Evolutionary conservation across 2,113 vertebrate species (phyloP).

Genomic region (Hylia prasina): DNA sequence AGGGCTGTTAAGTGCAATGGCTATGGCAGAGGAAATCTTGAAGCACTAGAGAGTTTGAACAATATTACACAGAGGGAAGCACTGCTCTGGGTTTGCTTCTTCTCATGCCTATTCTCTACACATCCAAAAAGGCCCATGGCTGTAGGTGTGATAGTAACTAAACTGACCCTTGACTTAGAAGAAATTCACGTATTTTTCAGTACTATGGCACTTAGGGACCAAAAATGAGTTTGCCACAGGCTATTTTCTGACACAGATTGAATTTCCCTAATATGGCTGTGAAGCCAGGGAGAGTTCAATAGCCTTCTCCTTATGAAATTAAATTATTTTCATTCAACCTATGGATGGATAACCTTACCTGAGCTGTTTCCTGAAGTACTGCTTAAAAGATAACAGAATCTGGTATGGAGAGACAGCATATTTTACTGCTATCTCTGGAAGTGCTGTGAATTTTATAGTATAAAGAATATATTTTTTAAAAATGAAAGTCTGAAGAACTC

Average conservation of each 20-base stretch:
- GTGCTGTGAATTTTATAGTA: not conserved
- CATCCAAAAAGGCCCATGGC: not conserved
- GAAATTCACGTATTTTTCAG: constrained; percentile 28
- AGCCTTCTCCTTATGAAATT: constrained; percentile 1
- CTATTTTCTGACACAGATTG: constrained; percentile 38
- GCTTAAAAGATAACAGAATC: not conserved
- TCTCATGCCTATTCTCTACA: not conserved
- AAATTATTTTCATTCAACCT: constrained; percentile 34
- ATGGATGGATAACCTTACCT: constrained; percentile 8
- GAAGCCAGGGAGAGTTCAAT: constrained; percentile 37
- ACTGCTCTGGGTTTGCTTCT: not conserved
- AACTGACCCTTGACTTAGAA: constrained; percentile 11
- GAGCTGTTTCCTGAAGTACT: not conserved
- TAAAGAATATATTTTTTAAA: not conserved
- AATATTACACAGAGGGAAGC: not conserved
- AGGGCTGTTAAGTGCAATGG: not conserved
- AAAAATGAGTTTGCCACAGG: constrained; percentile 33
- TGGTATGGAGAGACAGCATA: not conserved
- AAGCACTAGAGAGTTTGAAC: not conserved
- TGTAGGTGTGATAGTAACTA: not conserved
- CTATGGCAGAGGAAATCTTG: not conserved
- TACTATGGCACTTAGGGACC: not conserved
- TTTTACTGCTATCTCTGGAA: not conserved
- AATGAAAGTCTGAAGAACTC: not conserved
- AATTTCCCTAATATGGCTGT: constrained; percentile 43